Percentiles rank a stretch among this genome's conserved stretches.
Evolutionary conservation across 1,140 invertebrate genomes (phyloP).

Genomic region (Xylocopa sonorina): DNA sequence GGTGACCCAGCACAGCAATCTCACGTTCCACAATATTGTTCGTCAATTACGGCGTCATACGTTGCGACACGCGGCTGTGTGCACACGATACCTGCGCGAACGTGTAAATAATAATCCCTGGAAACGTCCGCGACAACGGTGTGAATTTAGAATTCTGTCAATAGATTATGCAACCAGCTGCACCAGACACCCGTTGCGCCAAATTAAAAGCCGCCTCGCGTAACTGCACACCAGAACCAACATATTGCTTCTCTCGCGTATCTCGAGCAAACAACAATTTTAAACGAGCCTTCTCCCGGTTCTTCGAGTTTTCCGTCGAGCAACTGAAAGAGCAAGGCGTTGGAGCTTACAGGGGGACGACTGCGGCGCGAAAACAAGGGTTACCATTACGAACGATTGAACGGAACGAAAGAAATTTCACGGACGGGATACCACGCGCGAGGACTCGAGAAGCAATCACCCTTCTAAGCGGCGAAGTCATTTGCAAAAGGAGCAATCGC

Average conservation of each 20-base stretch:
- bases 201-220: neutral
- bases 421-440: too few relatives aligned
- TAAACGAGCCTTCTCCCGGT: too few relatives aligned
- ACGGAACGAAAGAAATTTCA: neutral
- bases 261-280: too few relatives aligned
- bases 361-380: too few relatives aligned
- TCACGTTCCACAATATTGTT: constrained; percentile 19
- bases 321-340: too few relatives aligned
- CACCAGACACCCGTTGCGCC: neutral
- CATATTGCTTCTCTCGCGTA: too few relatives aligned
- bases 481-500: neutral
- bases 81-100: neutral
- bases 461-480: neutral
- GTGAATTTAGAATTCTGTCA: neutral
- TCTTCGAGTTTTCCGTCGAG: too few relatives aligned
- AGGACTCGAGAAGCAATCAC: neutral
- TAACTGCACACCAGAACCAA: too few relatives aligned
- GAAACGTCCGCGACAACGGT: neutral
- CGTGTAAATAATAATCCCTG: constrained; percentile 7
- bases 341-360: too few relatives aligned
- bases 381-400: neutral
- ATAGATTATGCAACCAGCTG: constrained; percentile 14
- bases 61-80: constrained; percentile 9
- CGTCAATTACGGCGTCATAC: neutral
- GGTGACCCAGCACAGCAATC: constrained; percentile 11